Base-by-base conservation (phyloP, 2,888 invertebrate genomes). In the Tholera decimalis region DNA sequence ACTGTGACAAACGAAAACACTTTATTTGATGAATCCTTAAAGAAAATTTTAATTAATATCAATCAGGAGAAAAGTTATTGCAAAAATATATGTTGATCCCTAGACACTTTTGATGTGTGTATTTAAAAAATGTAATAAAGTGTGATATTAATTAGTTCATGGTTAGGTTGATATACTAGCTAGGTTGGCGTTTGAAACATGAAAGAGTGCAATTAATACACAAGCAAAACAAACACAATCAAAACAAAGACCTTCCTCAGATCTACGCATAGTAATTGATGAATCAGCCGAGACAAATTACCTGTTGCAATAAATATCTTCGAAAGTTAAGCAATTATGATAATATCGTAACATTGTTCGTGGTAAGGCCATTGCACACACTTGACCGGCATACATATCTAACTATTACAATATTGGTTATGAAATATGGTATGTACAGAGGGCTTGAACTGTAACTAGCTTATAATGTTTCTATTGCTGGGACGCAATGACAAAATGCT, bases 381-480 rank as follows among this genome's bases (percentile, higher is more conserved):
- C 77, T 79, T 79, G 74, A 77, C 77, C 79, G 79, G 60, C 44
- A 68, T 63, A 61, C 62, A 74, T 72, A 77, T 70, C 65, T 30
- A 39, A 35, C 18, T 57, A 56, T 70, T 79, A 76, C 73, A 69
- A 70, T 57, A 69, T 33, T 22, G 6, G 24, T 82, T 76, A 66
- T 73, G 71, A 72, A 78, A 80, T 39, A 30, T 30, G 11, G 30
- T 30, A 30, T 30, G 30, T 30, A 30, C 30, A 8, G 6, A 4
- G 30, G n/a, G n/a, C n/a, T n/a, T n/a, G n/a, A n/a, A n/a, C n/a
- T n/a, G n/a, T n/a, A n/a, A n/a, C n/a, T n/a, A n/a, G n/a, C n/a
- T n/a, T n/a, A n/a, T n/a, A n/a, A n/a, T n/a, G n/a, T n/a, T n/a
- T n/a, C n/a, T n/a, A n/a, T n/a, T n/a, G n/a, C n/a, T n/a, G n/a